Evolutionary conservation across 2,113 vertebrate genomes (phyloP).

Genomic region (Reinhardtius hippoglossoides): DNA sequence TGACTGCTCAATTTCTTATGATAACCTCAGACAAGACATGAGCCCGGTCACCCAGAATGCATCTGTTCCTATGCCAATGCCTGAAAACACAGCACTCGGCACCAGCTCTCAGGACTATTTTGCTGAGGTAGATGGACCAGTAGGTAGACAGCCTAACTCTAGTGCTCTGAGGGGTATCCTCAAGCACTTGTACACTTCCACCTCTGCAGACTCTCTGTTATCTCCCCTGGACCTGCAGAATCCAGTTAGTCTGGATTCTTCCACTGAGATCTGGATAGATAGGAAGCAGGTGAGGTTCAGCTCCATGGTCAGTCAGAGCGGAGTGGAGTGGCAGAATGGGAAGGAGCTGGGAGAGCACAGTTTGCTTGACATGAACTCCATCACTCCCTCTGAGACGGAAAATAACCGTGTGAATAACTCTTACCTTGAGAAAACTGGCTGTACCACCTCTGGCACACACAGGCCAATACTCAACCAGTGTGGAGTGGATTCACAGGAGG

Average conservation of each 20-base stretch:
- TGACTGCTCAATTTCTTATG: slow-evolving; percentile 61
- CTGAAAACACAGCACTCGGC: slow-evolving; percentile 80
- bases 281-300: slow-evolving; percentile 89
- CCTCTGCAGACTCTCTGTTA: slow-evolving; percentile 84
- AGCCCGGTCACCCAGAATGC: slow-evolving; percentile 21
- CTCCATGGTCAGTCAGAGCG: slow-evolving; percentile 50
- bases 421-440: neutral
- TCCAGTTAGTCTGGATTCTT: slow-evolving; percentile 31
- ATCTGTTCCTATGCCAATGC: slow-evolving; percentile 71
- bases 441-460: neutral
- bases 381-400: slow-evolving; percentile 18
- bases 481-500: slow-evolving; percentile 45
- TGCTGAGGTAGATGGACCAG: slow-evolving; percentile 56
- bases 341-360: slow-evolving; percentile 78
- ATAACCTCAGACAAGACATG: slow-evolving; percentile 55
- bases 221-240: slow-evolving; percentile 59
- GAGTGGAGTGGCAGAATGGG: slow-evolving; percentile 44
- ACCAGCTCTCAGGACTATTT: slow-evolving; percentile 53
- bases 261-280: slow-evolving; percentile 65
- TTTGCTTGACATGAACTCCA: slow-evolving; percentile 76
- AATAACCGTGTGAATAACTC: slow-evolving; percentile 4
- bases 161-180: slow-evolving; percentile 80
- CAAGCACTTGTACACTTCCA: slow-evolving; percentile 83
- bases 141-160: slow-evolving; percentile 36
- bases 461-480: slow-evolving; percentile 29